phyloP scores from a whole-genome alignment of 2,113 vertebrate genomes.

The Balaeniceps rex region DNA sequence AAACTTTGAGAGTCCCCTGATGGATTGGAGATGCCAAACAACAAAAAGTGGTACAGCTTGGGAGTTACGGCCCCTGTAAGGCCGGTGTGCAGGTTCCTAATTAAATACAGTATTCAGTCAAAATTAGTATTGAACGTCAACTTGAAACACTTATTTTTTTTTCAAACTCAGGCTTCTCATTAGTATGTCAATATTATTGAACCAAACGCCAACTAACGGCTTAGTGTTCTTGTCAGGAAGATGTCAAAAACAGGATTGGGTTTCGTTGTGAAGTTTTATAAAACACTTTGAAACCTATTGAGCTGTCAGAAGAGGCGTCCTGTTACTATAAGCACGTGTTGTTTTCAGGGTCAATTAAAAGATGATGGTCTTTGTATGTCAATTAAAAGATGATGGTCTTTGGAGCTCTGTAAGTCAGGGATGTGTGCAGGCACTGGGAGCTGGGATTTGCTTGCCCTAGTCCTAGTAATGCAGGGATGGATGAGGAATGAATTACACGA shows the following conservation, averaged over 20 bases:
- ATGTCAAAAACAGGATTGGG: not conserved
- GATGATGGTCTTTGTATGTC: not conserved
- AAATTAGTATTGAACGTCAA: not conserved
- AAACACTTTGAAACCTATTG: not conserved
- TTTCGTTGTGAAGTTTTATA: not conserved
- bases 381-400: not conserved
- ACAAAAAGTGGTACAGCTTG: not conserved
- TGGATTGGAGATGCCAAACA: not conserved
- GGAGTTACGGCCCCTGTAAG: not conserved
- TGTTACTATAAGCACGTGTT: not conserved
- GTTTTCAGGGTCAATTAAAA: not conserved
- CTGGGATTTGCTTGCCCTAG: not conserved
- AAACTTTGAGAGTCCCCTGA: not conserved
- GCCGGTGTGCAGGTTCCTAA: not conserved
- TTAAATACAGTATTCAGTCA: not conserved
- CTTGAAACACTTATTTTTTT: not conserved
- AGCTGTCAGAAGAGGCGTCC: not conserved
- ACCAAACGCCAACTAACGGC: accelerated
- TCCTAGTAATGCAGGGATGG: not conserved
- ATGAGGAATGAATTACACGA: not conserved
- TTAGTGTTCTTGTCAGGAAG: not conserved
- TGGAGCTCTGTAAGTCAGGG: not conserved
- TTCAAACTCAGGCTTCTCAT: not conserved
- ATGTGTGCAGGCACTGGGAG: not conserved
- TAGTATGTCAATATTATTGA: not conserved